Base-by-base conservation (phyloP, 1,140 invertebrate species). In the Drosophila suzukii region DNA sequence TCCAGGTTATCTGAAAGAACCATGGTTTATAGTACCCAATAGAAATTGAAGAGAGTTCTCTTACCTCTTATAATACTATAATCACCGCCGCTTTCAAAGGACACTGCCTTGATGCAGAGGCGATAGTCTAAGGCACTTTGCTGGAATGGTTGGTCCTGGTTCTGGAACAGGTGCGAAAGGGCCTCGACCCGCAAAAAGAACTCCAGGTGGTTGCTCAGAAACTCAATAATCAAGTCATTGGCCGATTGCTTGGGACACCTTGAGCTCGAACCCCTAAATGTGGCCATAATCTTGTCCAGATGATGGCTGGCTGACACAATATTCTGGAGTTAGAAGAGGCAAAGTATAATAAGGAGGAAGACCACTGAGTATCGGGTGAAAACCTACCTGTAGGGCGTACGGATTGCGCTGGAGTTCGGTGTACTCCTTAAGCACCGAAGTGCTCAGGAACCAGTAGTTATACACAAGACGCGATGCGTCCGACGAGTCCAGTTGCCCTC, bases 111-210 rank as follows among this genome's bases (percentile, higher is more conserved):
- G 5, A 94, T 88, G 59, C 94, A 92, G 56, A 91, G 91, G 7
- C 92, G 90, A 30, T 94, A 91, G 68, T 94, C 93, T 65, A 85
- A 43, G 7, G 57, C 71, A 1, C 41, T 56, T 20, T 91, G 54
- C 6, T 88, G 68, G 17, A 92, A 92, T 6, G 91, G 91, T 36
- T 85, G 77, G 27, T 88, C 88, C 49, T 89, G 84, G 8, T 97
- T 96, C 3, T 98, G 92, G 80, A 98, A 96, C 30, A 99, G 94
- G 93, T 99, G 97, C 2, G 96, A 95, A 93, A 99, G 97, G 20
- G 97, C 97, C 68, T 97, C 96, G 8, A 99, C 93, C 43, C 98
- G 94, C 38, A 99, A 93, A 92, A 98, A 97, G 3, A 96, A 98
- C 93, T 99, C 98, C 72, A 99, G 96, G 77, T 96, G 95, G 67